Percentiles rank a stretch among this genome's conserved stretches.
phyloP scores from a whole-genome alignment of 2,113 vertebrate species.

The Paratilapia polleni region DNA sequence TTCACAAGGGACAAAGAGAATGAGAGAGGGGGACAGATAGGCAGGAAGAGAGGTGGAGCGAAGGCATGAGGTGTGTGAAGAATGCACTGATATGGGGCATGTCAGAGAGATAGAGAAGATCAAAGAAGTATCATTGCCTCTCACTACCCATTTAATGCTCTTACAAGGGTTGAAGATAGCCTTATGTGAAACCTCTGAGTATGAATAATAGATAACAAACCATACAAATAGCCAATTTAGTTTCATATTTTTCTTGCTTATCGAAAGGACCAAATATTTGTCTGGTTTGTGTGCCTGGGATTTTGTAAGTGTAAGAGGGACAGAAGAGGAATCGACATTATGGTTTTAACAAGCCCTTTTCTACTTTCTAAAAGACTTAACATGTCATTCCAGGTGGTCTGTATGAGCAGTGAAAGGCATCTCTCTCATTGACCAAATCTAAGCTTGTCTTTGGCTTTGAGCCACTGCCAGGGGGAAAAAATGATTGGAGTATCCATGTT shows the following conservation, averaged over 20 bases:
- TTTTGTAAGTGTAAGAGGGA: not conserved
- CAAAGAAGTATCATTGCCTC: slow-evolving; percentile 60
- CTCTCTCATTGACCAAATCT: slow-evolving; percentile 48
- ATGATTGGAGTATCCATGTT: slow-evolving; percentile 68
- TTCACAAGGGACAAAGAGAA: slow-evolving; percentile 77
- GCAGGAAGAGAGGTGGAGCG: slow-evolving; percentile 45
- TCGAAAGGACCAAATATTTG: slow-evolving; percentile 43
- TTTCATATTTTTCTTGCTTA: slow-evolving; percentile 24
- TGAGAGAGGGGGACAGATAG: slow-evolving; percentile 57
- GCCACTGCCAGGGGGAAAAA: slow-evolving; percentile 53
- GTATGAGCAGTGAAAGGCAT: slow-evolving; percentile 20
- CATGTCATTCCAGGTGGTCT: slow-evolving; percentile 45
- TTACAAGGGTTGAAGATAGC: slow-evolving; percentile 42
- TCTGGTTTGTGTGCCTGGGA: not conserved
- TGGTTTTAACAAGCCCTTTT: slow-evolving; percentile 7
- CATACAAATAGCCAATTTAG: slow-evolving; percentile 57
- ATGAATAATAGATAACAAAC: slow-evolving; percentile 69
- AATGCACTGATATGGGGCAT: slow-evolving; percentile 41
- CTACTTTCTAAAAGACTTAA: slow-evolving; percentile 26
- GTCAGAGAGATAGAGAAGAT: slow-evolving; percentile 60
- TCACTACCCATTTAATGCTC: slow-evolving; percentile 48
- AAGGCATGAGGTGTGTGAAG: slow-evolving; percentile 59
- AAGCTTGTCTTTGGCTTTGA: slow-evolving; percentile 55
- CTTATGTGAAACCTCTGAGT: slow-evolving; percentile 50
- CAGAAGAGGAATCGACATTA: not conserved